Percentiles rank a stretch among this genome's conserved stretches.
Evolutionary conservation across 2,797 vertebrate species (phyloP).

Genomic region (Typhlichthys subterraneus): DNA sequence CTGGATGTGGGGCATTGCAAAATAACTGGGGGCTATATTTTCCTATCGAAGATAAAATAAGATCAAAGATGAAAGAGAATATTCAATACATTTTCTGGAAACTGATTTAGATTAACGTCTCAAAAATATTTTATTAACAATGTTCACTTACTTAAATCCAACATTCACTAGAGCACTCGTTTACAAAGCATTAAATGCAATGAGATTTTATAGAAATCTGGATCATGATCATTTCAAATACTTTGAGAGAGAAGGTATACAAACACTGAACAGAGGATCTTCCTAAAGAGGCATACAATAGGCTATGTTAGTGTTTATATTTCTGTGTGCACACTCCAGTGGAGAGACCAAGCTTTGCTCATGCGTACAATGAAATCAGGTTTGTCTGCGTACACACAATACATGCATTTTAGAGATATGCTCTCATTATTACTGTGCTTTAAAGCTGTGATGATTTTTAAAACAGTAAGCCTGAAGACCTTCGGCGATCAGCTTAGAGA

Average conservation of each 20-base stretch:
- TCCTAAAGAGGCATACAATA: conserved; percentile 31
- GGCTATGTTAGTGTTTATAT: conserved; percentile 3
- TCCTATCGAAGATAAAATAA: no score
- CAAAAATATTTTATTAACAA: conserved; percentile 80
- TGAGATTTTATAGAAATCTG: conserved; percentile 64
- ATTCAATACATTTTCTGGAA: background rate
- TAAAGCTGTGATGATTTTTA: background rate
- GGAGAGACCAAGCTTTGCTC: conserved; percentile 39
- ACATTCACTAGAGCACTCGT: conserved; percentile 66
- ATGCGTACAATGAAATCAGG: conserved; percentile 46
- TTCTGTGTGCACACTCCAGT: background rate
- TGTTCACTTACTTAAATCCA: conserved; percentile 65
- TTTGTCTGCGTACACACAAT: conserved; percentile 40
- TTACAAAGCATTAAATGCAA: conserved; percentile 70
- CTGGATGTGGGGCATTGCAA: no score
- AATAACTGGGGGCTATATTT: no score
- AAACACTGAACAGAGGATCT: conserved; percentile 60
- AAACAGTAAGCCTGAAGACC: conserved; percentile 1
- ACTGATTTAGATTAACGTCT: conserved; percentile 35
- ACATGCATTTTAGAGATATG: conserved; percentile 52
- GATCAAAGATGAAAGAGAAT: background rate
- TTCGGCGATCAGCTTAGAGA: conserved; percentile 11
- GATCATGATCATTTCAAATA: conserved; percentile 58
- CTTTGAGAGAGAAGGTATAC: conserved; percentile 45
- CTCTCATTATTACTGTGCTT: conserved; percentile 23